Conservation (phyloP, 1,140 invertebrate genomes). For the Musca domestica region DNA sequence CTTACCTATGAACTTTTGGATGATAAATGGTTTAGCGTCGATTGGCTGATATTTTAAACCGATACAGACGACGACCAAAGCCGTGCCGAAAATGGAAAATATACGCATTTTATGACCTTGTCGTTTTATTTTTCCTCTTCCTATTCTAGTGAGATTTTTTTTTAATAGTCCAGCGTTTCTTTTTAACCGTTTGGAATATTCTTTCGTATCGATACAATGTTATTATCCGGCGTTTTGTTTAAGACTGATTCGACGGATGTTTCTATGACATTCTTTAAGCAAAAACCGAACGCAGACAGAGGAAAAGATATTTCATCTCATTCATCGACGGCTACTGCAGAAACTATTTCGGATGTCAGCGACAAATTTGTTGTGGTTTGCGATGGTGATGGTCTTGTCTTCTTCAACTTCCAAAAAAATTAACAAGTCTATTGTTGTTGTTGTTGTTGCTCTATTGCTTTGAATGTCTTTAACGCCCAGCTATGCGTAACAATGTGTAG, state of each 20-base stretch:
- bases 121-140: not conserved
- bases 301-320: no score
- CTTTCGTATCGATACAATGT: constrained; percentile 2
- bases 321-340: no score
- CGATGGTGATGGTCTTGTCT: no score
- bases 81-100: not conserved
- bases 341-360: no score
- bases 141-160: not conserved
- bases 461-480: no score
- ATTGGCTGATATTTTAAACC: not conserved
- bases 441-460: no score
- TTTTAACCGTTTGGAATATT: not conserved
- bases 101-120: constrained; percentile 7
- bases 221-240: constrained; percentile 9
- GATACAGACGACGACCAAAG: not conserved
- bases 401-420: no score
- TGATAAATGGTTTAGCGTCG: constrained; percentile 12
- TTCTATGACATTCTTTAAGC: constrained; percentile 11
- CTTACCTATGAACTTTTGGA: constrained; percentile 9
- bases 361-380: no score
- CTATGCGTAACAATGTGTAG: no score
- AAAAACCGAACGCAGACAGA: not conserved
- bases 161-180: not conserved
- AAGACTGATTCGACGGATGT: not conserved
- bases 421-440: no score